Evolutionary conservation across 1,140 invertebrate species (phyloP).

Genomic region (Drosophila asahinai): DNA sequence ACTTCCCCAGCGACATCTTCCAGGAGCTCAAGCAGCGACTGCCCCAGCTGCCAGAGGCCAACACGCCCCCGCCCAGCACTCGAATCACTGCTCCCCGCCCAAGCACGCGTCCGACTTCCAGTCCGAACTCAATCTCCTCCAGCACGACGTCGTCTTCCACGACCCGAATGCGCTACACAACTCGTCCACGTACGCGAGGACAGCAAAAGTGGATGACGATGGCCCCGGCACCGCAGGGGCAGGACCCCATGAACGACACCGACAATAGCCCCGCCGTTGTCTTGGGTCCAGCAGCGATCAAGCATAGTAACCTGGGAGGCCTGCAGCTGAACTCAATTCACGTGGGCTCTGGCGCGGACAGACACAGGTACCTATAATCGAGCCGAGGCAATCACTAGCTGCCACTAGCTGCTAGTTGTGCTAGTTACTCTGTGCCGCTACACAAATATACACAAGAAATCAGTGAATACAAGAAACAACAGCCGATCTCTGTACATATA

Average conservation of each 20-base stretch:
- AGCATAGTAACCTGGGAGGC: conserved; percentile 52
- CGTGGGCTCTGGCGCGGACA: conserved; percentile 41
- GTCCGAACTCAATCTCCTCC: conserved; percentile 67
- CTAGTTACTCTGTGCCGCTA: conserved; percentile 66
- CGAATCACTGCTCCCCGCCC: conserved; percentile 71
- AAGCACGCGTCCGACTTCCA: conserved; percentile 54
- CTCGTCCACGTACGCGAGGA: conserved; percentile 65
- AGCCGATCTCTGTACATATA: conserved; percentile 50
- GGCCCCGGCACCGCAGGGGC: conserved; percentile 14
- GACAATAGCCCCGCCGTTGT: neutral
- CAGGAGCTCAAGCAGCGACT: conserved; percentile 76
- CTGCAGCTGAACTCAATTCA: conserved; percentile 68
- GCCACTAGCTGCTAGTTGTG: conserved; percentile 30
- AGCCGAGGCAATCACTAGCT: conserved; percentile 9
- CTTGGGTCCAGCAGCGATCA: conserved; percentile 10
- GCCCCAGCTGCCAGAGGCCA: conserved; percentile 46
- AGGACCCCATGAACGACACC: conserved; percentile 12
- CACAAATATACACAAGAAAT: conserved; percentile 65
- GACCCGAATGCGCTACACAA: conserved; percentile 57
- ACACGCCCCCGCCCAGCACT: conserved; percentile 42
- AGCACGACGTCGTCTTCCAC: conserved; percentile 64
- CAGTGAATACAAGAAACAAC: conserved; percentile 35
- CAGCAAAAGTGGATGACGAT: conserved; percentile 72
- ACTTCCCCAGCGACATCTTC: conserved; percentile 82
- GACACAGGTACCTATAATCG: conserved; percentile 73